Evolutionary conservation across 2,797 vertebrate species (phyloP).

Genomic region (Chelon auratus): DNA sequence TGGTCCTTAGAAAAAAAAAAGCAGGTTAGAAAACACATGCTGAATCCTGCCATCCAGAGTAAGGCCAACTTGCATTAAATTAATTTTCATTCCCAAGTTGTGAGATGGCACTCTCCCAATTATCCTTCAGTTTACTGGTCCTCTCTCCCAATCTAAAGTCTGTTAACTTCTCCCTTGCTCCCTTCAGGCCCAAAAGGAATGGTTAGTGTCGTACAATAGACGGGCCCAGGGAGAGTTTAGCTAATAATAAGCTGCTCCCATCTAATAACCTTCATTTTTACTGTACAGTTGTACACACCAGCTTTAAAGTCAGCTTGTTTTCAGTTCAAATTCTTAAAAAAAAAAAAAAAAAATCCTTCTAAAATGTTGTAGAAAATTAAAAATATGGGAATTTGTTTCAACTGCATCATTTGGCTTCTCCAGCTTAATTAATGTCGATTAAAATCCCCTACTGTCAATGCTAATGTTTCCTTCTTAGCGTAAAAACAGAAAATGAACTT

Average conservation of each 20-base stretch:
- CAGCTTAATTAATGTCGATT: constrained; percentile 11
- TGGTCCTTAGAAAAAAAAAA: not conserved
- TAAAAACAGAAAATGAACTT: constrained; percentile 54
- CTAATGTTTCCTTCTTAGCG: not conserved
- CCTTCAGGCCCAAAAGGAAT: constrained; percentile 57
- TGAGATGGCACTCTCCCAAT: constrained; percentile 54
- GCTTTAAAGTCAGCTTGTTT: constrained; percentile 50
- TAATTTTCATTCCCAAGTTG: constrained; percentile 33
- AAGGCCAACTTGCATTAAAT: constrained; percentile 46
- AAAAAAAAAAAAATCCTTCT: constrained; percentile 2
- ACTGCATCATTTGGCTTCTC: constrained; percentile 11
- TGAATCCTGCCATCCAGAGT: not conserved
- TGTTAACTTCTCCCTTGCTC: constrained; percentile 28
- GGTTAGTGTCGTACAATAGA: constrained; percentile 47
- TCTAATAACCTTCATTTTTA: constrained; percentile 35
- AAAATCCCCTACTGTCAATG: not conserved
- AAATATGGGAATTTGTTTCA: too few species aligned
- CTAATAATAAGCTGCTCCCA: constrained; percentile 44
- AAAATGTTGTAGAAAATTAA: constrained; percentile 12
- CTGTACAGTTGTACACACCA: constrained; percentile 36
- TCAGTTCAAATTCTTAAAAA: constrained; percentile 41
- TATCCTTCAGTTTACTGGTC: constrained; percentile 37
- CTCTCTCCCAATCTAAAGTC: constrained; percentile 57
- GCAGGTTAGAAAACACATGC: constrained; percentile 13
- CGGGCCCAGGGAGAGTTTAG: constrained; percentile 27